Evolutionary conservation across 2,113 vertebrate species (phyloP), one percentile per base, ranked within the genome.

Genomic region (Callithrix jacchus): DNA sequence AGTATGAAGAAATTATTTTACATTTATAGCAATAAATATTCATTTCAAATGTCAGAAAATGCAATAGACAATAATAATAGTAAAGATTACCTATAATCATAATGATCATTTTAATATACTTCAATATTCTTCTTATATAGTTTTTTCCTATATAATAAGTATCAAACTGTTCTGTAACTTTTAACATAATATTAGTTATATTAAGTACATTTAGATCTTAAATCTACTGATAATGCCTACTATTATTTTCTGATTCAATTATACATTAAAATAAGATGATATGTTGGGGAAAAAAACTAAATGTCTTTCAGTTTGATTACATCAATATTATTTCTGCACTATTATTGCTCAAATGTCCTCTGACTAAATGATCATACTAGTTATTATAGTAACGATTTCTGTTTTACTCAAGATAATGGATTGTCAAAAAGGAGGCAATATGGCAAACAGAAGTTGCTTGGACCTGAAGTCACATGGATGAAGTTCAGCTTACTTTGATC

Each of bases 181-280:
- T 66, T 64, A 64, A 64, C 27, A 64, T 64, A 30, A 64, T 64
- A 32, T 32, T 64, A 64, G 61, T 77, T 82, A 83, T 17, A 81
- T 8, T 70, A 86, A 71, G 1, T 94, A 88, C 20, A 85, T 82
- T 93, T 88, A 83, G 23, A 64, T 77, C 35, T 81, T 85, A 86
- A 84, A 77, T 76, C 82, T 64, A 58, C 14, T 37, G 27, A 87
- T 77, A 79, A 87, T 56, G 35, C 85, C 6, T 61, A 70, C 35
- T 77, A 79, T 35, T 71, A 81, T 56, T 76, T 47, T 77, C 32
- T 76, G 42, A 80, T 93, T 71, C 64, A 71, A 85, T 84, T 80
- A 74, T 27, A 49, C 93, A 81, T 56, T 84, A 94, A 94, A 94
- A 86, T 95, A 93, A 64, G 37, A 87, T 40, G 35, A 9, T 42